Evolutionary conservation across 1,140 invertebrate species (phyloP), one percentile per base, ranked within the genome.

Genomic region (Zaprionus inermis): DNA sequence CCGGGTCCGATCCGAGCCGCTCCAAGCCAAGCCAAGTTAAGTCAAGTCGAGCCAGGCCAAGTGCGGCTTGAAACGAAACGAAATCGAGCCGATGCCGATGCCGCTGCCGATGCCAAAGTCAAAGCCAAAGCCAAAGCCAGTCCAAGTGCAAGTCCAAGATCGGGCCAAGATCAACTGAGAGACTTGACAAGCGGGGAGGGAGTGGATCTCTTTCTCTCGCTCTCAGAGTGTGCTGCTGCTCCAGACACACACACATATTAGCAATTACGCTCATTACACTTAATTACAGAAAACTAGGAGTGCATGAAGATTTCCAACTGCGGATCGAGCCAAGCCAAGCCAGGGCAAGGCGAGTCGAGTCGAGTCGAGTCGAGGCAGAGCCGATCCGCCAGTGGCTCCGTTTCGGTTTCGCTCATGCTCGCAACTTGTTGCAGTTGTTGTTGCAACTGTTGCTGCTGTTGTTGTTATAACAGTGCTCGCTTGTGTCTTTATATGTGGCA

Each of bases 251-350:
- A 28, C 81, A 80, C 82, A 89, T 90, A 91, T 91, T 91, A 90
- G 90, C 90, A 91, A 91, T 91, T 91, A 91, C 83, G 86, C 90
- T 91, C 90, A 91, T 91, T 91, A 91, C 79, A 91, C 81, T 91
- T 91, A 91, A 91, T 91, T 91, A 91, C 91, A 81, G 86, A 90
- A 90, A 90, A 90, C 85, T 90, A 90, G 85, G 86, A 90, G 85
- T 85, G 85, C 85, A 90, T 90, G 86, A 89, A 89, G 81, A 89
- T 90, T 85, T 90, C 86, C 85, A 90, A 74, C 69, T 81, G 81
- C 70, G 72, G 79, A 79, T 76, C 56, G 77, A 63, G 24, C 24
- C 24, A 28, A 28, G 24, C 5, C 24, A 28, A n/a, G n/a, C n/a
- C 60, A 34, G 32, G 30, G 61, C 61, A 60, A 64, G 49, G 56